Base-by-base conservation (phyloP, 2,797 vertebrate species). In the Erithacus rubecula region DNA sequence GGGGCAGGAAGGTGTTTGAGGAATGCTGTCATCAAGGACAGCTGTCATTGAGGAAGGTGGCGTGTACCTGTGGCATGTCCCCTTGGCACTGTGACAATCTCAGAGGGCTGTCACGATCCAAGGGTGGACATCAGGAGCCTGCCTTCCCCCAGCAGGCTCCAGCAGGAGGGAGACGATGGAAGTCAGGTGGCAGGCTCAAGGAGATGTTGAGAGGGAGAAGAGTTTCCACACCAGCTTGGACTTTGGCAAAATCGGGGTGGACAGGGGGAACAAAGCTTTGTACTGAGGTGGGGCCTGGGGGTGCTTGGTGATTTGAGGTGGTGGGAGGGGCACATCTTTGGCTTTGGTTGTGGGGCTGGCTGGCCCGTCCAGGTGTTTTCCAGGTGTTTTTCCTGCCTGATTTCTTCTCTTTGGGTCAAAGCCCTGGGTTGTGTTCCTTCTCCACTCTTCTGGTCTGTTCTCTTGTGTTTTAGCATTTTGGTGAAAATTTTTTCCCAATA, bases 61-160 rank as follows among this genome's bases (percentile, higher is more conserved):
- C 12, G 19, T 29, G 69, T 11, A 7, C 27, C 51, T 75, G 79
- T 68, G 55, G 30, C 26, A 0, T 1, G 19, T 53, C 34, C 58
- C 62, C 17, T 18, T 59, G 53, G 43, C 17, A 3, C 46, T 41
- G 26, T 56, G 43, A 49, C 30, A 32, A 44, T 24, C 29, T 0
- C 0, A 49, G n/a, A 29, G 44, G 21, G 32, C 44, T 41, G 34
- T 59, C 44, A 39, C 0, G 0, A 22, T 39, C 24, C 34, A n/a
- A n/a, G 47, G 46, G 36, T 1, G 7, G 20, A 16, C 11, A 7
- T 23, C 56, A 58, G 63, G 56, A 69, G 21, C 44, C n/a, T 20
- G 65, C 32, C 32, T 43, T 55, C 10, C 26, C 29, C 30, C 6
- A 46, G 51, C 37, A 24, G 65, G 32, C 29, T 44, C 24, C 11